phyloP scores from a whole-genome alignment of 1,140 invertebrate genomes.

The Probaryconus sp. region DNA sequence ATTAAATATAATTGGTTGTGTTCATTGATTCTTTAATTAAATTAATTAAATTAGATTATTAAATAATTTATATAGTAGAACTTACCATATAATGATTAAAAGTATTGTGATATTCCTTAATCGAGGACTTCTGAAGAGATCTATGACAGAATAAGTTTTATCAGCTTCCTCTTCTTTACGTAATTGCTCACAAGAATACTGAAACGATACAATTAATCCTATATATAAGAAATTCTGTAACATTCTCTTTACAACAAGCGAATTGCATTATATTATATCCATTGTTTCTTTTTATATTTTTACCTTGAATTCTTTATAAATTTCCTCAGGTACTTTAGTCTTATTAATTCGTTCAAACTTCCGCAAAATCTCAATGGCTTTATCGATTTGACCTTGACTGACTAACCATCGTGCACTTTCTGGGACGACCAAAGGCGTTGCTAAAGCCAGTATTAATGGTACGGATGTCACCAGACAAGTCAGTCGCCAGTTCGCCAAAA shows the following conservation, averaged over 20 bases:
- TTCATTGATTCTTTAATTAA: too few relatives aligned
- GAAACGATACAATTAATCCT: constrained; percentile 36
- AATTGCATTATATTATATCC: background rate
- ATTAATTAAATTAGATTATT: too few relatives aligned
- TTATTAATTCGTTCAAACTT: constrained; percentile 90
- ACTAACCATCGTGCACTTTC: constrained; percentile 92
- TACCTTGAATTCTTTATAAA: constrained; percentile 86
- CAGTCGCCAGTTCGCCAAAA: constrained; percentile 86
- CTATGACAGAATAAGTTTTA: constrained; percentile 85
- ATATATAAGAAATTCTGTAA: background rate
- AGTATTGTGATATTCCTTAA: constrained; percentile 85
- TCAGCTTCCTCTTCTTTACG: constrained; percentile 83
- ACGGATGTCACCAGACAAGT: constrained; percentile 86
- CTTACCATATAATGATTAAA: constrained; percentile 86
- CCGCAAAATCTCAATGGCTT: constrained; percentile 86
- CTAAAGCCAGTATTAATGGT: constrained; percentile 83
- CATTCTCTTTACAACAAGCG: background rate
- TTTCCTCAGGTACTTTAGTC: constrained; percentile 83
- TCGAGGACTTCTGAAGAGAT: constrained; percentile 86
- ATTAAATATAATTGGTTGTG: too few relatives aligned
- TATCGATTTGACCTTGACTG: constrained; percentile 88
- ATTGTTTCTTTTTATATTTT: constrained; percentile 28
- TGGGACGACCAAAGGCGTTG: constrained; percentile 87
- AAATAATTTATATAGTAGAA: too few relatives aligned
- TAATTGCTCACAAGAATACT: constrained; percentile 83